A percentile compares a stretch with the other conserved stretches of the same genome.
phyloP scores from a whole-genome alignment of 2,113 vertebrate genomes.

The Garra rufa region DNA sequence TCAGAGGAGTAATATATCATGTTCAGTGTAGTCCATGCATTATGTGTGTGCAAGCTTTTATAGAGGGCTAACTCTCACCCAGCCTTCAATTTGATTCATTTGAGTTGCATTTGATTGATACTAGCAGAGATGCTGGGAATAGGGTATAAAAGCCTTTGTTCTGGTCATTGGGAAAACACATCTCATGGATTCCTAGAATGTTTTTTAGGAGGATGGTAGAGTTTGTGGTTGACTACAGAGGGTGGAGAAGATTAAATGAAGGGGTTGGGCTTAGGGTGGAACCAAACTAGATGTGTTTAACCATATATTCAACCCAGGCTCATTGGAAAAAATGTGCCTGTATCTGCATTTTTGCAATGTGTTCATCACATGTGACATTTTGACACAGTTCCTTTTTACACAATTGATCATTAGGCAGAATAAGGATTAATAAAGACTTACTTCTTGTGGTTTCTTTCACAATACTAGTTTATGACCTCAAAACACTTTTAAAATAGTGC shows the following conservation, averaged over 20 bases:
- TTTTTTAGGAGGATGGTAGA: not conserved
- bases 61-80: not conserved
- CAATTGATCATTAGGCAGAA: not conserved
- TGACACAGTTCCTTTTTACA: not conserved
- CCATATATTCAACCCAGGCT: not conserved
- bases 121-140: not conserved
- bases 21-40: not conserved
- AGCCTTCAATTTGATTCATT: not conserved
- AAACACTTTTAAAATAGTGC: not conserved
- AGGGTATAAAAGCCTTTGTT: not conserved
- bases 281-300: not conserved
- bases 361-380: not conserved
- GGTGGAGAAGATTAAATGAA: slow-evolving; percentile 15
- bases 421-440: not conserved
- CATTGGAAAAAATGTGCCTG: not conserved
- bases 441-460: not conserved
- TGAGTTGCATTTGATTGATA: not conserved
- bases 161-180: slow-evolving; percentile 24
- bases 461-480: not conserved
- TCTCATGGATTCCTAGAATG: slow-evolving; percentile 17
- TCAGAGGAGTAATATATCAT: slow-evolving; percentile 7
- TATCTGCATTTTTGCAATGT: not conserved
- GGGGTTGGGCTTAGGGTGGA: slow-evolving; percentile 17
- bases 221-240: slow-evolving; percentile 7
- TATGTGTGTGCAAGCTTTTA: not conserved